Base-by-base conservation (phyloP, 2,888 invertebrate species). In the Drosophila anceps region DNA sequence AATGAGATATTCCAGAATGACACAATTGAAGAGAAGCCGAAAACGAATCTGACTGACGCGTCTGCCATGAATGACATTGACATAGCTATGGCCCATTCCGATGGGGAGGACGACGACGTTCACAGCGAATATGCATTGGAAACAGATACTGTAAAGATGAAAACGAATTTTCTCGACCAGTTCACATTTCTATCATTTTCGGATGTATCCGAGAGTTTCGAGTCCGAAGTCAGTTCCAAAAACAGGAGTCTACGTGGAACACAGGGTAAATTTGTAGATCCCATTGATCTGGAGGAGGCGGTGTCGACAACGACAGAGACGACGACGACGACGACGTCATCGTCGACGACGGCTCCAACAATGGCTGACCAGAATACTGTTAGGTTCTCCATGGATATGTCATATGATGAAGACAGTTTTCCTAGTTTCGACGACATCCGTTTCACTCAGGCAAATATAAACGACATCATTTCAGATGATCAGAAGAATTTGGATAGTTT, bases 121-220 rank as follows among this genome's bases (percentile, higher is more conserved):
- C 29, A 51, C 0, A 33, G 35, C 0, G 10, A 27, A 55, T 5
- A 20, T 37, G 15, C 18, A 8, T 4, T 27, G 13, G n/a, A 41
- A 29, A 27, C 1, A 0, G 79, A 88, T 10, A 13, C 84, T 2
- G 29, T 84, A 1, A 10, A 27, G 18, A 10, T 68, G 10, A 78
- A 75, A 37, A 0, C 20, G 0, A 61, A 82, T 10, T 89, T 91
- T 46, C 76, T 91, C 18, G 48, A 64, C 1, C 5, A n/a, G 0
- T 71, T 91, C 12, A 73, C 69, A 13, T 2, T 79, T 9, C 69
- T 90, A 13, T 78, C 51, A 27, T 12, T 86, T 13, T 76, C 88
- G 0, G 75, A 82, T 24, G 37, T 89, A 4, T 78, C 77, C 7
- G 66, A 72, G 4, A 4, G 3, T 0, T 13, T 4, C 0, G 13